Evolutionary conservation across 2,888 invertebrate species (phyloP), one percentile per base, ranked within the genome.

Genomic region (Hoplodrina ambigua): DNA sequence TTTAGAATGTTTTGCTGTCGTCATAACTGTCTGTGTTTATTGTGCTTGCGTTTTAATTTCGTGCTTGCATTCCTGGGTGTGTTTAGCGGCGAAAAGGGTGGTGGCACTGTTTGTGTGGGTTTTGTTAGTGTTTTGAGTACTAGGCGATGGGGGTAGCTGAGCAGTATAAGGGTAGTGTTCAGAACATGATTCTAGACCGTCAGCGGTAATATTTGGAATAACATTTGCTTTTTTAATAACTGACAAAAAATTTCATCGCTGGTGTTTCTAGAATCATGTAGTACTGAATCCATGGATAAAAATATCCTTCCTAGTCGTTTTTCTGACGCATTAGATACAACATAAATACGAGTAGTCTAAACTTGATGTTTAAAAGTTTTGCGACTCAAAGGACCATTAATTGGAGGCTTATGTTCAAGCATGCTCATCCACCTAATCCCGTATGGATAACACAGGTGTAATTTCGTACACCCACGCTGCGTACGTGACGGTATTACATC

Each of bases 1-100:
- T 81, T 81, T 81, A 81, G 78, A 81, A 67, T 78, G 78, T 77
- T 76, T 72, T 61, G 81, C 66, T 81, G 53, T 77, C 81, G 71
- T 81, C 78, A 78, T 78, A 71, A 59, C 58, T 81, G 73, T 81
- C 60, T 78, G 82, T 78, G 76, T 77, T 77, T 80, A 57, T 77
- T 76, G 81, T 69, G 81, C 62, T 76, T 76, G 53, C 44, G 56
- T 71, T 80, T 76, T 54, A 64, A 69, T 76, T 46, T 46, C 58
- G 60, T 63, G 63, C 67, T 81, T 80, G 60, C 77, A 70, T 77
- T 69, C 55, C 70, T 69, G 44, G 57, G 33, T 41, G 46, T 60
- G 52, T 56, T 69, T 8, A 52, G 19, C 13, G 11, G 56, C 25
- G 19, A 50, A 69, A 69, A 57, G 30, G 17, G 76, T 69, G 76